Evolutionary conservation across 1,140 invertebrate genomes (phyloP), one percentile per base, ranked within the genome.

Genomic region (Cydia strobilella): DNA sequence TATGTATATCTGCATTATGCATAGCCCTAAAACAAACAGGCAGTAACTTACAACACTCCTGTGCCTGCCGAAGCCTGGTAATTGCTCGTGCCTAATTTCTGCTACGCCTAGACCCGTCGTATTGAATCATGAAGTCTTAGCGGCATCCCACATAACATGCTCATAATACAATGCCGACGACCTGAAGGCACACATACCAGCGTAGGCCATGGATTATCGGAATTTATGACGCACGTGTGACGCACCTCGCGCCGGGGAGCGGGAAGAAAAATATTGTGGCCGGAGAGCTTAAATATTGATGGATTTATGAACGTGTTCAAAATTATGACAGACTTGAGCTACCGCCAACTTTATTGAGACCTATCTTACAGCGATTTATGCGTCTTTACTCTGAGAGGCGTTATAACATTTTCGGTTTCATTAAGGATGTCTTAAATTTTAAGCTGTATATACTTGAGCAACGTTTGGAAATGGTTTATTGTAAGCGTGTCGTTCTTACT

Each of bases 221-320:
- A 91, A 92, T 92, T 92, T 92, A 92, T 90, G 90, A 84, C 86
- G 83, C 87, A 84, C 80, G 87, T 90, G 87, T 90, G 88, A 92
- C 90, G 88, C 88, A 90, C 90, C 88, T 88, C 78, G 82, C 79
- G 72, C 76, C 79, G 80, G 75, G 78, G 79, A 81, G 75, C 80
- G 79, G 75, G 80, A 89, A 90, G 90, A 90, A 92, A 91, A 92
- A 91, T 90, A 90, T 89, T 90, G 87, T 91, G 86, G 85, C 81
- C 83, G 83, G 71, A 86, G 83, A 89, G 90, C 89, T 92, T 92
- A 89, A 90, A 86, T 88, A 90, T 89, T 92, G 90, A 92, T 90
- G 86, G 89, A 92, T 92, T 92, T 92, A 92, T 90, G 89, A 88
- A 86, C 86, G 86, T 83, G 86, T 86, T 91, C 89, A 89, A 92